These are phyloP conservation scores for Strongylocentrotus purpuratus DNA, from an alignment of 35 echinoderm and acorn worm genomes.

Conservation along the genomic window DNA sequence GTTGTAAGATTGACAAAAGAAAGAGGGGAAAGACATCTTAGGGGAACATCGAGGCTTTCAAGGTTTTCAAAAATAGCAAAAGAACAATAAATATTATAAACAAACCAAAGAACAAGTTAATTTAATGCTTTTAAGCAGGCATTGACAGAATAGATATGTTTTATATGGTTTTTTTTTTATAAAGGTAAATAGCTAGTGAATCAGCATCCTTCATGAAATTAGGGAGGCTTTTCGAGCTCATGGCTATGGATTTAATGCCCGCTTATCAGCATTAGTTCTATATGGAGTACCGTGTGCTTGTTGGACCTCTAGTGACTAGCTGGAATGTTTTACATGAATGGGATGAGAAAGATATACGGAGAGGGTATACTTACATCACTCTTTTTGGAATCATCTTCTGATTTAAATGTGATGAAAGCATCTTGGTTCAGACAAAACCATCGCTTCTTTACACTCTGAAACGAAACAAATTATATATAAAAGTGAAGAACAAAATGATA, in stretches of 20 bases:
- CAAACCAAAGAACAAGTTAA: too few species aligned
- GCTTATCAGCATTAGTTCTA: too few species aligned
- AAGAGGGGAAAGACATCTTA: too few species aligned
- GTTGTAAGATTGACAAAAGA: too few species aligned
- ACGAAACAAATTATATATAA: neutral
- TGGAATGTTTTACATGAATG: neutral
- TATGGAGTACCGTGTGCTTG: too few species aligned
- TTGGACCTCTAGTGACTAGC: neutral
- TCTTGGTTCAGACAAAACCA: slow-evolving; percentile 33
- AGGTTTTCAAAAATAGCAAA: too few species aligned
- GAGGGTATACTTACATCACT: slow-evolving; percentile 4
- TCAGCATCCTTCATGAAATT: neutral
- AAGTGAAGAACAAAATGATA: too few species aligned
- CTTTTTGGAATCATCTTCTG: neutral
- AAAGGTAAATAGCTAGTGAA: neutral
- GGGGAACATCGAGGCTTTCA: too few species aligned
- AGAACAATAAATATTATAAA: too few species aligned
- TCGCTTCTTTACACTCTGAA: slow-evolving; percentile 28
- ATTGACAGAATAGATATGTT: neutral
- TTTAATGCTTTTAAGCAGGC: too few species aligned
- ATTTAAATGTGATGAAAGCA: slow-evolving; percentile 21
- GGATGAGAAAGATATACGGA: neutral
- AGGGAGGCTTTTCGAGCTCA: too few species aligned
- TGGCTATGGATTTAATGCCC: neutral
- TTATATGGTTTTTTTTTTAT: too few species aligned